Evolutionary conservation across 2,113 vertebrate species (phyloP), one percentile per base, ranked within the genome.

Genomic region (Fukomys damarensis): DNA sequence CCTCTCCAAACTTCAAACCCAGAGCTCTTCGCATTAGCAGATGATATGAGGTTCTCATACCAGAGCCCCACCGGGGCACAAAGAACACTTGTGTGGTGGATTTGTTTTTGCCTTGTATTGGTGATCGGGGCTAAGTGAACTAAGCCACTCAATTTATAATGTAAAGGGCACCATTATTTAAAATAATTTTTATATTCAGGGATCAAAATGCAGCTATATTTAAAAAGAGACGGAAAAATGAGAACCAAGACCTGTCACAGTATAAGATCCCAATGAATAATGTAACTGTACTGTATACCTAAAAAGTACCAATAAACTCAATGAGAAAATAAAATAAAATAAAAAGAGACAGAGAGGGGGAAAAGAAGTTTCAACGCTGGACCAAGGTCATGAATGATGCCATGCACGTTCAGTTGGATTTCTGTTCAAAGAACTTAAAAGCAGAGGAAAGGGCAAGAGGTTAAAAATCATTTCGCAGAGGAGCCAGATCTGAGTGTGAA

Each of bases 341-440:
- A 72, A 96, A 68, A 80, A 88, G 59, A 86, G 28, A 41, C 7
- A 43, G 35, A n/a, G n/a, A n/a, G 90, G 79, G 22, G 22, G 26
- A 26, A 16, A 2, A n/a, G 56, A 30, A 2, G 3, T 61, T 84
- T 84, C 30, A 74, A 90, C 24, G 88, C 49, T 26, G 30, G 35
- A 80, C 56, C 2, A 1, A 76, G 61, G 79, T 82, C 26, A 72
- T 91, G 86, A 82, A 66, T 88, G 93, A 94, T 22, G n/a, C 14
- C 11, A 49, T 0, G 7, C 1, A 11, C 3, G 61, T 70, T 68
- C 16, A 26, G 7, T 32, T 26, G 24, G 30, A 84, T 63, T 94
- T 96, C 68, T 88, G 94, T 77, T 77, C 59, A 88, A 90, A 91
- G n/a, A 86, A 72, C 19, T 82, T 66, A 70, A 94, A 88, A 30